These are phyloP conservation scores for Microctonus aethiopoides DNA, from an alignment of 2,888 invertebrate species.

Conservation along the genomic window DNA sequence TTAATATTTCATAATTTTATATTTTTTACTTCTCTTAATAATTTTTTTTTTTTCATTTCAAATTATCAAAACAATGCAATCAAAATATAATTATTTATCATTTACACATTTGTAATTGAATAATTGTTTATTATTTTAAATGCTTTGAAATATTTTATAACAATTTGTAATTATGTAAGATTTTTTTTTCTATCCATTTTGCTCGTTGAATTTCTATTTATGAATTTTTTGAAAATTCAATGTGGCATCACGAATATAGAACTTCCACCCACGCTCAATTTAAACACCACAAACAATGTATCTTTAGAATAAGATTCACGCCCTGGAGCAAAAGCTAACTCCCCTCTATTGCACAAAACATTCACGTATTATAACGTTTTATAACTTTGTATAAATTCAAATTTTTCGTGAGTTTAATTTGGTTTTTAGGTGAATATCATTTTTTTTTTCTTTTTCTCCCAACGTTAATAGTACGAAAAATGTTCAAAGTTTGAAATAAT, in stretches of 20 bases:
- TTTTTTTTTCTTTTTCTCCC: too few species aligned
- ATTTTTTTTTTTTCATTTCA: slow-evolving; percentile 2
- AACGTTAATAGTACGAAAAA: background rate
- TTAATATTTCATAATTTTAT: background rate
- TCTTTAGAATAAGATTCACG: slow-evolving; percentile 35
- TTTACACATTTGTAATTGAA: too few species aligned
- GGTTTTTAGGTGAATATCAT: too few species aligned
- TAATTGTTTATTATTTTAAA: background rate
- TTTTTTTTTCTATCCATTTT: background rate
- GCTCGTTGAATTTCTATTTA: background rate
- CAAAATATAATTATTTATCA: background rate
- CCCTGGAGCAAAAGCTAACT: slow-evolving; percentile 33
- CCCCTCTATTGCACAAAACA: slow-evolving; percentile 7
- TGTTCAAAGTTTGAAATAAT: background rate
- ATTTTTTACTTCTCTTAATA: background rate
- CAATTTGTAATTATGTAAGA: background rate
- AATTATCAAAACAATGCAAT: slow-evolving; percentile 17
- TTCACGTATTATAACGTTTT: slow-evolving; percentile 32
- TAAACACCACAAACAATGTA: slow-evolving; percentile 34
- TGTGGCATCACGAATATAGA: slow-evolving; percentile 42
- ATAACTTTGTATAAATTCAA: slow-evolving; percentile 19
- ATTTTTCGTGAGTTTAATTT: slow-evolving; percentile 4
- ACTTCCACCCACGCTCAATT: slow-evolving; percentile 43
- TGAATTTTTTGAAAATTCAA: slow-evolving; percentile 3
- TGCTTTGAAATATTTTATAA: background rate